These are phyloP conservation scores for Cochlearius cochlearius DNA, from an alignment of 2,113 vertebrate species.

Conservation along the genomic window DNA sequence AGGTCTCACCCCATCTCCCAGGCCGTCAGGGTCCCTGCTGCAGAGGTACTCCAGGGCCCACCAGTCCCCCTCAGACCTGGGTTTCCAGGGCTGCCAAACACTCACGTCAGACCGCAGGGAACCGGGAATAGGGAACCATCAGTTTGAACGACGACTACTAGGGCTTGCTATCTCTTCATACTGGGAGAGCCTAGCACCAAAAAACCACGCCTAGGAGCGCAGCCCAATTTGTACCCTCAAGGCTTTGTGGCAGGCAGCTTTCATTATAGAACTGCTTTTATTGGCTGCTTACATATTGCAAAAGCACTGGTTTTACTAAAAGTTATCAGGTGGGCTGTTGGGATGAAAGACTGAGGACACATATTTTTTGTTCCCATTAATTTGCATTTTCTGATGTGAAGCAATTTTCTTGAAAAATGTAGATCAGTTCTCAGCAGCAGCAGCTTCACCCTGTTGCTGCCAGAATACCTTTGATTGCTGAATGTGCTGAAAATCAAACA, in stretches of 20 bases:
- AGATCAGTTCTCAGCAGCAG: not conserved
- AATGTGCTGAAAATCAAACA: not conserved
- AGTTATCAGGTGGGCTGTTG: not conserved
- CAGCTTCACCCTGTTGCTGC: not conserved
- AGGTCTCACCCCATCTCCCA: not conserved
- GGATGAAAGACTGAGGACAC: not conserved
- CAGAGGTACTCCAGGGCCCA: not conserved
- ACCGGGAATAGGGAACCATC: not conserved
- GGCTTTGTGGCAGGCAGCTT: not conserved
- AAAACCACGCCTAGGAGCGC: not conserved
- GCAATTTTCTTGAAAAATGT: rapidly evolving
- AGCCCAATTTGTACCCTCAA: not conserved
- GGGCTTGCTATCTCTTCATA: not conserved
- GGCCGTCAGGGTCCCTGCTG: rapidly evolving
- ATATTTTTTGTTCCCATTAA: not conserved
- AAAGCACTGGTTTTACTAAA: not conserved
- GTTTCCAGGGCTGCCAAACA: not conserved
- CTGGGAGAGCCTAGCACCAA: rapidly evolving
- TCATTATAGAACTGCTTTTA: rapidly evolving
- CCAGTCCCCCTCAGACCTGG: not conserved
- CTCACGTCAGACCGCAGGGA: not conserved
- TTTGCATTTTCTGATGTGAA: not conserved
- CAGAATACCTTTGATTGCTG: not conserved
- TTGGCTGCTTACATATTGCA: not conserved
- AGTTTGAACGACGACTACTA: not conserved